Evolutionary conservation across 2,113 vertebrate genomes (phyloP), one percentile per base, ranked within the genome.

Genomic region (Abramis brama): DNA sequence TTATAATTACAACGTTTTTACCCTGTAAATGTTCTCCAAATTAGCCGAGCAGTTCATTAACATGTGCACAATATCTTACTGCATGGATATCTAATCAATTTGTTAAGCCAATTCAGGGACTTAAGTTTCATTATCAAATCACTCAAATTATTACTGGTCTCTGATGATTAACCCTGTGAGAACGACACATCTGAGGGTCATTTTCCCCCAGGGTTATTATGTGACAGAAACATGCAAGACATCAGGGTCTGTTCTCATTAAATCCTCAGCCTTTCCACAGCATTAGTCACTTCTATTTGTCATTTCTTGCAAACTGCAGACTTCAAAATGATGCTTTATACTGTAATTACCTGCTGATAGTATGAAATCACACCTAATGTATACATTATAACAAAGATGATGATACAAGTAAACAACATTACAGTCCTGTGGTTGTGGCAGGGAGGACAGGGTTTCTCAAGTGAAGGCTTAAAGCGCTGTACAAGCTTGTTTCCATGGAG

Each of bases 401-500:
- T 60, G 19, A 43, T 79, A 45, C 81, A 62, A 43, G 74, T 81
- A 83, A 36, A 36, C 84, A 78, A 74, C 62, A 74, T 75, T 30
- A 62, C 39, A 47, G 21, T 11, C 10, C 52, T 75, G 76, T 68
- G 39, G 74, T 86, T 80, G 71, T 79, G 77, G 66, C 47, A 75
- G 85, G 43, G 27, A 68, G 30, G 86, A 82, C 50, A 83, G 80
- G 74, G 36, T 88, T 86, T 79, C 50, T 83, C 55, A 70, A 86
- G 80, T 68, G 64, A 88, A 86, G 19, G 47, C 43, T 57, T 45
- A 59, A 62, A 75, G 83, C n/a, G 7, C 36, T 19, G 11, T 47
- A 30, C 84, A 19, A 82, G 79, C 83, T 83, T 88, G 87, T 88
- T 88, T 86, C 84, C 87, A 86, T 86, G 87, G 84, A 66, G 87